Evolutionary conservation across 1,140 invertebrate species (phyloP).

Genomic region (Drosophila carrolli): DNA sequence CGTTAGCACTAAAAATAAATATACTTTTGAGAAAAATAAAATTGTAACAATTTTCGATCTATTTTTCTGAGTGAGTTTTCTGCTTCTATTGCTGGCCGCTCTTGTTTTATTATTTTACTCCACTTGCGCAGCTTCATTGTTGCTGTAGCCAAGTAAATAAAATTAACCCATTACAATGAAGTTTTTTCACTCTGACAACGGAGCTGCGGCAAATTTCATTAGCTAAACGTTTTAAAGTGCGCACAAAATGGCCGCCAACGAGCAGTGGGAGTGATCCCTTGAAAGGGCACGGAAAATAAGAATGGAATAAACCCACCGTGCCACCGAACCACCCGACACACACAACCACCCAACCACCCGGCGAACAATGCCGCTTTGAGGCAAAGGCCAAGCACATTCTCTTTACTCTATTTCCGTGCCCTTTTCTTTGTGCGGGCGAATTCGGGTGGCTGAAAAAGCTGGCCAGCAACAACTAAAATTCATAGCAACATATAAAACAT

Average conservation of each 20-base stretch:
- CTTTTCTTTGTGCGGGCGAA: conserved; percentile 43
- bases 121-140: conserved; percentile 61
- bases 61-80: conserved; percentile 7
- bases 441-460: conserved; percentile 27
- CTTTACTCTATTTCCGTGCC: conserved; percentile 74
- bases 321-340: conserved; percentile 22
- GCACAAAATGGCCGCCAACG: conserved; percentile 68
- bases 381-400: conserved; percentile 78
- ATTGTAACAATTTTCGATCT: too few relatives aligned
- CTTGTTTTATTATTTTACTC: conserved; percentile 73
- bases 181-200: conserved; percentile 55
- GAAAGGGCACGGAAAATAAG: conserved; percentile 25
- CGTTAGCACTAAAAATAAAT: too few relatives aligned
- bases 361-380: conserved; percentile 69
- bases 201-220: conserved; percentile 72
- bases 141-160: conserved; percentile 70
- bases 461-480: conserved; percentile 66
- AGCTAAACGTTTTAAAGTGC: conserved; percentile 79
- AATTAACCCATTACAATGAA: conserved; percentile 80
- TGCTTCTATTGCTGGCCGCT: conserved; percentile 3
- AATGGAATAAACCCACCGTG: conserved; percentile 30
- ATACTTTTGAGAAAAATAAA: too few relatives aligned
- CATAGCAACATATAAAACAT: conserved; percentile 82
- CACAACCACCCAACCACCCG: conserved; percentile 19
- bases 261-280: conserved; percentile 3